These are phyloP conservation scores for Aplochiton taeniatus DNA, from an alignment of 2,797 vertebrate genomes.

Conservation along the genomic window DNA sequence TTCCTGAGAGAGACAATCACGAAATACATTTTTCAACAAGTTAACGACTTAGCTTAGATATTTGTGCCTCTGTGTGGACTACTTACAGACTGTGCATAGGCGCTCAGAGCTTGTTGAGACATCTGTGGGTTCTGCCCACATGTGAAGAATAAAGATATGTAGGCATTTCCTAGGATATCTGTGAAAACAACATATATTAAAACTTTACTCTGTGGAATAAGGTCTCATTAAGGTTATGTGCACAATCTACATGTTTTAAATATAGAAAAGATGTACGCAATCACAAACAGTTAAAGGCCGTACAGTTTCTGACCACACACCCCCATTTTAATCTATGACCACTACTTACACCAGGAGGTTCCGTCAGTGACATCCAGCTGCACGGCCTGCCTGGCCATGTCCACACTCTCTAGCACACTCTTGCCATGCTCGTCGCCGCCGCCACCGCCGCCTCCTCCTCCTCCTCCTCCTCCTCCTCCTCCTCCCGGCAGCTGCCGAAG, in stretches of 20 bases:
- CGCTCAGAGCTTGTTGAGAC: constrained; percentile 88
- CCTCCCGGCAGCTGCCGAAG: constrained; percentile 79
- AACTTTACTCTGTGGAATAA: neutral
- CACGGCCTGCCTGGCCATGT: constrained; percentile 84
- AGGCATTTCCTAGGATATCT: constrained; percentile 91
- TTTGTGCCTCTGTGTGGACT: neutral
- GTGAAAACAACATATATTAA: constrained; percentile 35
- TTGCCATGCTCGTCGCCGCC: constrained; percentile 70
- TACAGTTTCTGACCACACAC: neutral
- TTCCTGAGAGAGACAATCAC: constrained; percentile 67
- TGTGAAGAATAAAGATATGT: constrained; percentile 88
- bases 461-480: too few relatives aligned
- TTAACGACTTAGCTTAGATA: neutral
- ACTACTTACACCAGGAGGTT: constrained; percentile 89
- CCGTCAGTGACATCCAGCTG: constrained; percentile 86
- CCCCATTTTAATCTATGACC: neutral
- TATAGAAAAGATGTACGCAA: too few relatives aligned
- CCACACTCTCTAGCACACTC: constrained; percentile 85
- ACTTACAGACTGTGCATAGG: constrained; percentile 90
- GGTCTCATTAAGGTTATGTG: neutral
- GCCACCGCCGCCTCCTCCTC: too few relatives aligned
- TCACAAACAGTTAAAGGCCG: too few relatives aligned
- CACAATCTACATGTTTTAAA: too few relatives aligned
- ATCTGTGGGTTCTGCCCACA: constrained; percentile 89
- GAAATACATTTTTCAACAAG: neutral